Percentiles rank a stretch among this genome's conserved stretches.
phyloP scores from a whole-genome alignment of 2,113 vertebrate genomes.

The Marmota flaviventris region DNA sequence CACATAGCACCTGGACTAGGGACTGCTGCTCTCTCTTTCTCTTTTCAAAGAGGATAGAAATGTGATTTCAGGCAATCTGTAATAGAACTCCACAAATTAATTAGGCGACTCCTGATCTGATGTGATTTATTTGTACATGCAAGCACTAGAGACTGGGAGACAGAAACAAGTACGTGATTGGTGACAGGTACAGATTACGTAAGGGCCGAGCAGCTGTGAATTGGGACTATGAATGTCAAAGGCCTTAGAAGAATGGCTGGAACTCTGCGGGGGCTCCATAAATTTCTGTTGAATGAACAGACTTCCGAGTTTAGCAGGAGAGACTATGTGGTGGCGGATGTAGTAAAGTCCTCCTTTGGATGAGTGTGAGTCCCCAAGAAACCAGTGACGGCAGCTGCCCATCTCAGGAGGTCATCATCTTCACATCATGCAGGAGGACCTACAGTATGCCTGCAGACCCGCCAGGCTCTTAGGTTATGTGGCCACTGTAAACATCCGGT shows the following conservation, averaged over 20 bases:
- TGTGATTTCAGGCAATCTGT: neutral
- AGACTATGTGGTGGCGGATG: fast-evolving
- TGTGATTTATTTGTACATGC: neutral
- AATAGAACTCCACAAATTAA: neutral
- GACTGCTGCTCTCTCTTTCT: neutral
- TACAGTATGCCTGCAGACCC: no score
- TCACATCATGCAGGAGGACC: neutral
- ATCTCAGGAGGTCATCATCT: neutral
- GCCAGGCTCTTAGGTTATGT: no score
- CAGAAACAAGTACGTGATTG: fast-evolving
- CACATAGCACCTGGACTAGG: fast-evolving
- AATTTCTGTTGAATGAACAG: neutral
- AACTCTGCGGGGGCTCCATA: neutral
- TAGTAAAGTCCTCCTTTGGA: fast-evolving
- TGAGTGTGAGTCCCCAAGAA: neutral
- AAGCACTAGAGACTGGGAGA: neutral
- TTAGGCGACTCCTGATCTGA: neutral
- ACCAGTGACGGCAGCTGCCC: fast-evolving
- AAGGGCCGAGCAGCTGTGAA: neutral
- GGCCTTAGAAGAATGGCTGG: neutral
- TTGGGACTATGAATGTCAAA: neutral
- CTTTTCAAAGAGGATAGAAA: neutral
- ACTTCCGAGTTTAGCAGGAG: neutral
- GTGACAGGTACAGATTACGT: neutral
- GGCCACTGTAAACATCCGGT: neutral